Evolutionary conservation across 2,888 invertebrate genomes (phyloP), one percentile per base, ranked within the genome.

Genomic region (Thalpophila matura): DNA sequence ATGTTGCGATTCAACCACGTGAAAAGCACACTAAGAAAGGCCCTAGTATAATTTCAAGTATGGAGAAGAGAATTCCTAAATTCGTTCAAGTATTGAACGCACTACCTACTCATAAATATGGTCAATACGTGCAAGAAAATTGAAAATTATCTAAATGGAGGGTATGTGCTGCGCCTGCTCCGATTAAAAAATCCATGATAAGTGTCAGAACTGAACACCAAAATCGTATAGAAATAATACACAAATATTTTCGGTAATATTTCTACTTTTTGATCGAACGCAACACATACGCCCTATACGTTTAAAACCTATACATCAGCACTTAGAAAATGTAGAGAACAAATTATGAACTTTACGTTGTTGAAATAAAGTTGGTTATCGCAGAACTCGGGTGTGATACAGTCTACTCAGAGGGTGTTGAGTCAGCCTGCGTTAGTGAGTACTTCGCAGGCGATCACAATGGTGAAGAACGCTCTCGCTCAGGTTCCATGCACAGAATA

Each of bases 341-440:
- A 7, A 51, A 51, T 55, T 38, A 16, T 37, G 3, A 38, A 49
- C 43, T 56, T 46, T 53, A 59, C 22, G 12, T 51, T 46, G 22
- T 60, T 60, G 35, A 53, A 53, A 71, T 60, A 59, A 60, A 68
- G 51, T 60, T 74, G 70, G 14, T 74, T 71, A 71, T 71, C 77
- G 82, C 92, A 95, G 95, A 95, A 94, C 74, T 86, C 93, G 40
- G 95, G 94, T 69, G 93, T 95, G 86, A 93, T 95, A 80, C 95
- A 95, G 82, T 89, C 94, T 46, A 85, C 92, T 38, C 95, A 95
- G 86, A 90, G 94, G 74, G 93, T 95, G 86, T 33, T 72, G 62
- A 42, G 58, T 55, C 93, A 94, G 80, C 92, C 93, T 35, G 85
- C 92, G 51, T 82, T 95, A 64, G 92, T 94, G 80, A 92, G 89